Evolutionary conservation across 2,888 invertebrate species (phyloP).

Genomic region (Hydropsyche betteni): DNA sequence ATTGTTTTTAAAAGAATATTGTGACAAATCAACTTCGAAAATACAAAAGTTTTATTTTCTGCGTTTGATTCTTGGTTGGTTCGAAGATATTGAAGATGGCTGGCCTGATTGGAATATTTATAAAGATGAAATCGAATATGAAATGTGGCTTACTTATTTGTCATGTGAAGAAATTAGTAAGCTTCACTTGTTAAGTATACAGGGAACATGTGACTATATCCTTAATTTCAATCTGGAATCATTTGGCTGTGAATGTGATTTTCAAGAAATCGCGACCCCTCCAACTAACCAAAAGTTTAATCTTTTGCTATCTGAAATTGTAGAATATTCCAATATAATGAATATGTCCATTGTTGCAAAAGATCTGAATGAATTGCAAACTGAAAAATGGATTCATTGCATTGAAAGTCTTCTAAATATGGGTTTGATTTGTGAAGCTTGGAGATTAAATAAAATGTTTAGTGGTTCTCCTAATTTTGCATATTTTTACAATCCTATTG

Average conservation of each 20-base stretch:
- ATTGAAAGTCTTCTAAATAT: constrained; percentile 67
- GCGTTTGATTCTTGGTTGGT: constrained; percentile 64
- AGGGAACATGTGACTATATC: constrained; percentile 45
- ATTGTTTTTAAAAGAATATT: constrained; percentile 69
- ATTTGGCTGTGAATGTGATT: not conserved
- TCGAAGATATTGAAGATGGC: constrained; percentile 57
- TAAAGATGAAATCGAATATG: constrained; percentile 62
- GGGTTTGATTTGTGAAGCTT: constrained; percentile 69
- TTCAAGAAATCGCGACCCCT: not conserved
- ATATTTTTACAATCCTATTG: constrained; percentile 63
- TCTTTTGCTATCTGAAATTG: constrained; percentile 60
- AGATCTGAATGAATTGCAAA: constrained; percentile 59
- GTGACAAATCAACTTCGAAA: constrained; percentile 61
- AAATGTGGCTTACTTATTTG: constrained; percentile 64
- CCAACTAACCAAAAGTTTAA: constrained; percentile 55
- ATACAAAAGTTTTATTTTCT: constrained; percentile 66
- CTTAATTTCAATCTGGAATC: constrained; percentile 35
- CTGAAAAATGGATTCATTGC: constrained; percentile 62
- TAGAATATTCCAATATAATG: constrained; percentile 59
- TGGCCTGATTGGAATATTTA: constrained; percentile 56
- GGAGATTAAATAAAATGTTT: constrained; percentile 68
- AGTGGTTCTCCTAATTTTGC: constrained; percentile 61
- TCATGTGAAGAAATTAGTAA: constrained; percentile 55
- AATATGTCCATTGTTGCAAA: constrained; percentile 56
- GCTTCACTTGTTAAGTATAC: constrained; percentile 38